phyloP scores from a whole-genome alignment of 2,888 invertebrate genomes.

The Lithodes maja region DNA sequence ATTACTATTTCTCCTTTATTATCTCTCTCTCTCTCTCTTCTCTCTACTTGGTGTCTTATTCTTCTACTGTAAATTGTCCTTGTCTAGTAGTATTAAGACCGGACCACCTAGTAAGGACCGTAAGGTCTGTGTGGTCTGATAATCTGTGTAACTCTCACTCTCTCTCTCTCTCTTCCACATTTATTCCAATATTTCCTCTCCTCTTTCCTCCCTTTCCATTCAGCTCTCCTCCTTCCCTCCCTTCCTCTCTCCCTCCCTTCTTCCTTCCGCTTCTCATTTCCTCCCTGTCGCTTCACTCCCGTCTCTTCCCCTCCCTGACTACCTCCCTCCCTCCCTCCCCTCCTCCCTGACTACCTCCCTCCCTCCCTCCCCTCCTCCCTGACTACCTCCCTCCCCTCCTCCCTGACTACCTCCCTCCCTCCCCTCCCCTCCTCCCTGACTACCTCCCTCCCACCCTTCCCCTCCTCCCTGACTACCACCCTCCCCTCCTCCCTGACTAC shows the following conservation, averaged over 20 bases:
- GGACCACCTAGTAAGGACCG: too few relatives aligned
- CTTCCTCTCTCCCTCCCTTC: conserved; percentile 20
- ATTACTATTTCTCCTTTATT: too few relatives aligned
- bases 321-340: not conserved
- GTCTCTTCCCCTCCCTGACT: not conserved
- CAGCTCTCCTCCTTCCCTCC: not conserved
- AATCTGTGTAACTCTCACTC: too few relatives aligned
- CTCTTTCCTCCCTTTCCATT: not conserved
- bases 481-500: not conserved
- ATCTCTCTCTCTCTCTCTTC: too few relatives aligned
- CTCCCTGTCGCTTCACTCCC: conserved; percentile 8
- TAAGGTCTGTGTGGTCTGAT: too few relatives aligned
- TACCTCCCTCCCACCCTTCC: not conserved
- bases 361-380: not conserved
- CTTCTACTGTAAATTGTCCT: too few relatives aligned
- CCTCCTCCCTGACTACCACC: not conserved
- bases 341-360: not conserved
- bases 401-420: not conserved
- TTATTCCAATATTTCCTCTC: not conserved
- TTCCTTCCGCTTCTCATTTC: not conserved
- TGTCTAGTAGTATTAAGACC: too few relatives aligned
- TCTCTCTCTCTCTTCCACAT: not conserved
- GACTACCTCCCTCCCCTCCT: not conserved
- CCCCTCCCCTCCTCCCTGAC: not conserved
- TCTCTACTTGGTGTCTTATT: too few relatives aligned